These are phyloP conservation scores for Plagodis dolabraria DNA, from an alignment of 2,888 invertebrate genomes.

Conservation along the genomic window DNA sequence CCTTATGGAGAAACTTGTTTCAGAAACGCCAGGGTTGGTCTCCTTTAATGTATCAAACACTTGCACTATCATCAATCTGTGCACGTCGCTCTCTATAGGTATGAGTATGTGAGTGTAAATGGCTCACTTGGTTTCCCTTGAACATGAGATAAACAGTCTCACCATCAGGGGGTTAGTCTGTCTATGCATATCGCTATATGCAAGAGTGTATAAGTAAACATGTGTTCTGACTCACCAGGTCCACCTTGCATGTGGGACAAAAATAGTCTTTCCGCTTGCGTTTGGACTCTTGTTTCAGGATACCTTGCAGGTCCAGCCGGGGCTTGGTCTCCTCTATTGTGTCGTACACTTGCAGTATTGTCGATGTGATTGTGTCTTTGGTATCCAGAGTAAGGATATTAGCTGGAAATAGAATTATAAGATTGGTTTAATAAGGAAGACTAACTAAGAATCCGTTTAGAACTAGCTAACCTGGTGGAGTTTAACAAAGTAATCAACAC, in stretches of 20 bases:
- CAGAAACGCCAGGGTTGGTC: too few species aligned
- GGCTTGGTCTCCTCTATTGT: constrained; percentile 70
- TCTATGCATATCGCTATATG: too few species aligned
- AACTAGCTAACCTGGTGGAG: not conserved
- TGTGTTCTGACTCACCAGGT: constrained; percentile 69
- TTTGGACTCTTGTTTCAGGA: constrained; percentile 77
- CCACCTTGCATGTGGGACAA: constrained; percentile 81
- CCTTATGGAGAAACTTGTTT: too few species aligned
- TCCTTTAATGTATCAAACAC: too few species aligned
- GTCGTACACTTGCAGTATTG: constrained; percentile 66
- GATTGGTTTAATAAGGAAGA: not conserved
- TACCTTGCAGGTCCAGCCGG: constrained; percentile 68
- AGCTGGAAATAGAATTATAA: constrained; percentile 44
- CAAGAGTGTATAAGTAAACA: not conserved
- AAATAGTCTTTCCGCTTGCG: constrained; percentile 63
- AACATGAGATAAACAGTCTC: too few species aligned
- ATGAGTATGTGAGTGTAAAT: too few species aligned
- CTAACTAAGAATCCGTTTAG: not conserved
- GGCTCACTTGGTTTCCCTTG: too few species aligned
- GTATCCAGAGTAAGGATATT: constrained; percentile 62
- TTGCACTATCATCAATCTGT: not conserved
- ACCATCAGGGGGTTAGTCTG: too few species aligned
- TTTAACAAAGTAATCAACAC: too few species aligned
- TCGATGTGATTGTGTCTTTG: constrained; percentile 61
- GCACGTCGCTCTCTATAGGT: too few species aligned